Base-by-base conservation (phyloP, 2,888 invertebrate species). In the Diadegma fenestrale region DNA sequence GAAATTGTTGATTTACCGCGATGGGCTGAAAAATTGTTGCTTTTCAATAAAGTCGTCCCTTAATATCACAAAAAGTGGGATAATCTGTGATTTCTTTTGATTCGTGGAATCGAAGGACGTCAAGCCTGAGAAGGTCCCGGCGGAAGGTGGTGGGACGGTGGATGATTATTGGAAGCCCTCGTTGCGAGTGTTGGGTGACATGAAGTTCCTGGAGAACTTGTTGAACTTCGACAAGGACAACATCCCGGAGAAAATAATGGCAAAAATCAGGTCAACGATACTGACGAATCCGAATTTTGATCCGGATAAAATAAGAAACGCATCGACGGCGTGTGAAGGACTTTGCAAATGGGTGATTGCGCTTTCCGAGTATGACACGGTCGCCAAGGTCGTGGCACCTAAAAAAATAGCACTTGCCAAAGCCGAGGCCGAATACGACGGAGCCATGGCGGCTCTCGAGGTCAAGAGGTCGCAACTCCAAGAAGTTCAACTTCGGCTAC, bases 141-240 rank as follows among this genome's bases (percentile, higher is more conserved):
- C 97, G 92, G 92, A 91, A 33, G 97, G 97, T 4, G 96, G 97
- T 10, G 98, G 98, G 10, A 97, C 97, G 88, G 94, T 97, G 0
- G 99, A 99, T 89, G 99, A 99, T 91, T 99, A 96, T 92, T 99
- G 99, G 99, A 97, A 97, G 0, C 96, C 98, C 0, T 98, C 99
- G 0, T 97, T 98, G 91, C 97, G 97, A 91, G 93, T 98, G 7
- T 95, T 99, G 4, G 97, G 98, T 82, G 99, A 99, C 93, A 97
- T 99, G 91, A 98, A 97, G 92, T 99, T 99, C 92, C 94, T 99
- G 68, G 98, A 99, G 85, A 96, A 96, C 22, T 95, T 99, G 66
- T 96, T 98, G 66, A 95, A 96, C 88, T 99, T 96, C 90, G 98
- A 99, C 92, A 99, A 98, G 93, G 99, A 99, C 90, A 98, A 98